Evolutionary conservation across 2,113 vertebrate genomes (phyloP).

Genomic region (Pristiophorus japonicus): DNA sequence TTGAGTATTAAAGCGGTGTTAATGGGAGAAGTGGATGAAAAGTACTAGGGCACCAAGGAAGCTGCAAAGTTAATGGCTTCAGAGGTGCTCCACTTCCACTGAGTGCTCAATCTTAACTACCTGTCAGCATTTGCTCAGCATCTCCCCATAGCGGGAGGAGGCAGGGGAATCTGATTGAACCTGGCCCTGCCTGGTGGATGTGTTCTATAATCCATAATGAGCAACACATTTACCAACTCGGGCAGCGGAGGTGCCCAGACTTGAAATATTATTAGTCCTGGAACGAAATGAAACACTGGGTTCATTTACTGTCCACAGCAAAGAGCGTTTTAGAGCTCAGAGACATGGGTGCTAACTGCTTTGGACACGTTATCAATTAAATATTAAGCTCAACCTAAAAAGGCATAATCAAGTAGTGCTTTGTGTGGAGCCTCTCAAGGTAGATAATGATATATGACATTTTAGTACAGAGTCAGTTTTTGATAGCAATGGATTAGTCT

Average conservation of each 20-base stretch:
- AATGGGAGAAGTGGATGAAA: neutral
- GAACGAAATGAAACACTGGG: neutral
- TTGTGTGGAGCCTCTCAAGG: neutral
- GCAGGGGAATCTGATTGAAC: neutral
- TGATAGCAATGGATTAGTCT: neutral
- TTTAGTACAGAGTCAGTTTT: neutral
- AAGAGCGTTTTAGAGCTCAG: neutral
- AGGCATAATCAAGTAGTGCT: neutral
- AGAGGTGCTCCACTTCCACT: neutral
- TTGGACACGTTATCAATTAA: constrained; percentile 5
- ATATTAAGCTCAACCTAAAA: neutral
- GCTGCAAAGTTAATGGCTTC: neutral
- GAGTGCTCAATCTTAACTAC: neutral
- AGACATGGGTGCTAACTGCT: neutral
- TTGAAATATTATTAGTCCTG: neutral
- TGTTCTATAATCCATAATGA: neutral
- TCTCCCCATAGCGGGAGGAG: neutral
- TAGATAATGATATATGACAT: neutral
- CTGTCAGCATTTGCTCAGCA: neutral
- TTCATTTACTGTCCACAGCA: neutral
- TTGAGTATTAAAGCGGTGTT: neutral
- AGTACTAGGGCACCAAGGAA: neutral
- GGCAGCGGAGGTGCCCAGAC: neutral
- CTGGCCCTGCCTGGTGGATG: neutral
- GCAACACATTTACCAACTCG: neutral